Base-by-base conservation (phyloP, 2,888 invertebrate genomes). In the Napeogenes sylphis region DNA sequence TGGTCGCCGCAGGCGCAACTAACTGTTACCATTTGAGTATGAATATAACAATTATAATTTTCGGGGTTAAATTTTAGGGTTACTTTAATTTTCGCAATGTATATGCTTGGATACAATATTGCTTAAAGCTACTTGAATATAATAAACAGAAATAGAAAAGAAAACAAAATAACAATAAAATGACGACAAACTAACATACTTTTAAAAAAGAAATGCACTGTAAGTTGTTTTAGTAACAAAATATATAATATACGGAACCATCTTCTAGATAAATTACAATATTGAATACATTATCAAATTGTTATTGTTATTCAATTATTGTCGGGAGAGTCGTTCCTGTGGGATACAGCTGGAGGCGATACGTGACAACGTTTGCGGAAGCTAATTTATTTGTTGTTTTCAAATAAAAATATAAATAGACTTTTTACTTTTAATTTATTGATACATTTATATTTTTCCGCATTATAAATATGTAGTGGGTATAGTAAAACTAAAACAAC, bases 1-100 rank as follows among this genome's bases (percentile, higher is more conserved):
- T 82, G 88, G 85, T 75, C 82, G 84, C 89, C 81, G 75, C 82
- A 73, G 84, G 89, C 83, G 74, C 63, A 70, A 73, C 76, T 77
- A 79, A 84, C 82, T 86, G 82, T 82, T 81, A 80, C 76, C 64
- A 61, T 78, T 76, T 78, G 75, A 62, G 73, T 75, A 85, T 87
- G 85, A 88, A 87, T 88, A 84, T 85, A 82, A 86, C 82, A 87
- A 86, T 80, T 66, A 51, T 51, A 30, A 59, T 45, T 46, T 56
- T 12, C 42, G 33, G 46, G 55, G 45, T 21, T 58, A 42, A 56
- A 58, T 57, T 46, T 47, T 62, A 64, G 65, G 68, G 63, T 62
- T 61, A 47, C 6, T 56, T 21, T 42, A 4, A 45, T 54, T 59
- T 51, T 47, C 12, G 30, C 30, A 12, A 30, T 21, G n/a, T 21